phyloP scores from a whole-genome alignment of 1,140 invertebrate species.

The Pogonognathellus flavescens region DNA sequence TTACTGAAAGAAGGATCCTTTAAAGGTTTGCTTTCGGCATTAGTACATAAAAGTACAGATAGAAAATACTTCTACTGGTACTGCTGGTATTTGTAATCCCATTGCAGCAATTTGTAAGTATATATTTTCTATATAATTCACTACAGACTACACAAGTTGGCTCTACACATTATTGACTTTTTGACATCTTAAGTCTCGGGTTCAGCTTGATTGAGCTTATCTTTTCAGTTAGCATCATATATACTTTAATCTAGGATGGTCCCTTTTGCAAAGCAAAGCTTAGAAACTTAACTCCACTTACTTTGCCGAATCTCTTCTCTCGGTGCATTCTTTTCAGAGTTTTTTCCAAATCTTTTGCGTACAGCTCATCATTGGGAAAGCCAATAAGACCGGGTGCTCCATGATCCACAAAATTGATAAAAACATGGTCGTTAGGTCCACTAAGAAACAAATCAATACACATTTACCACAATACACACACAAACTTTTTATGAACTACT shows the following conservation, averaged over 20 bases:
- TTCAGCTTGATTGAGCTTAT: constrained; percentile 37
- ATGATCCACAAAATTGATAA: constrained; percentile 80
- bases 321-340: constrained; percentile 72
- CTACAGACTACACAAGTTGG: too few relatives aligned
- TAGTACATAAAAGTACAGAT: not conserved
- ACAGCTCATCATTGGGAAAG: constrained; percentile 72
- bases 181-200: not conserved
- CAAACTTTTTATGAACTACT: not conserved
- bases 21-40: too few relatives aligned
- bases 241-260: constrained; percentile 1
- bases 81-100: too few relatives aligned
- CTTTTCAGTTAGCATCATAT: constrained; percentile 30
- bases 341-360: constrained; percentile 68
- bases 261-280: not conserved
- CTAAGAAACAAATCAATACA: constrained; percentile 68
- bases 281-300: constrained; percentile 56
- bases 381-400: constrained; percentile 73
- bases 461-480: not conserved
- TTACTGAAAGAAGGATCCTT: too few relatives aligned
- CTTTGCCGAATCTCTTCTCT: constrained; percentile 71
- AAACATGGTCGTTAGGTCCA: constrained; percentile 76
- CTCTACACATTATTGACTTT: not conserved
- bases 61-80: not conserved
- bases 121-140: too few relatives aligned
- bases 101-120: too few relatives aligned